Evolutionary conservation across 2,888 invertebrate genomes (phyloP), one percentile per base, ranked within the genome.

Genomic region (Polydrusus cervinus): DNA sequence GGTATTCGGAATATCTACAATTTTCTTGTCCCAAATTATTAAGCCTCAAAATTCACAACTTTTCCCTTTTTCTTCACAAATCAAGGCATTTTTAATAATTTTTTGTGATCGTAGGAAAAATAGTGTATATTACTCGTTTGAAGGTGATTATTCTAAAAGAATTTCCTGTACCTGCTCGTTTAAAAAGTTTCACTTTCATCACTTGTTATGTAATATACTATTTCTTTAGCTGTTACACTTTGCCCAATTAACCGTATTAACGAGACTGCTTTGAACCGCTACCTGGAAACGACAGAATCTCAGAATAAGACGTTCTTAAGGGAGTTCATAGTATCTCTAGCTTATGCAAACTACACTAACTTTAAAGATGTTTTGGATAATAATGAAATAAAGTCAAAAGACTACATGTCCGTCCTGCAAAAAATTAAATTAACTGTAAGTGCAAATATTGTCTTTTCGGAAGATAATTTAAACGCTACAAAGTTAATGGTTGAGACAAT

Each of bases 221-320:
- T 53, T 1, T 93, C 93, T 80, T 93, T 93, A 0, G 87, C 91
- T 40, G 87, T 92, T 65, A 92, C 93, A 0, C 89, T 94, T 64
- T 94, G 94, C 79, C 92, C 92, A 0, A 85, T 88, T 3, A 87
- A 85, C 14, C 91, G 90, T 79, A 83, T 93, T 45, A 90, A 92
- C 80, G 86, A 87, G 45, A 84, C 82, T 8, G 90, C 90, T 79
- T 84, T 93, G 20, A 88, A 89, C 0, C 81, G 83, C 1, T 92
- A 89, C 81, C 82, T 92, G 7, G 64, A 77, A 43, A 81, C 82
- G 16, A 81, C 83, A 1, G 74, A 71, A 13, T 81, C 80, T 5
- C 67, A 75, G 47, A 90, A 92, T 80, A 90, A 90, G 84, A 88
- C 88, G 7, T 85, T 85, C 43, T 87, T 92, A n/a, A 87, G 87